Base-by-base conservation (phyloP, 30 jellyfish, hydroid and myxozoan genomes). In the Pelagia noctiluca region DNA sequence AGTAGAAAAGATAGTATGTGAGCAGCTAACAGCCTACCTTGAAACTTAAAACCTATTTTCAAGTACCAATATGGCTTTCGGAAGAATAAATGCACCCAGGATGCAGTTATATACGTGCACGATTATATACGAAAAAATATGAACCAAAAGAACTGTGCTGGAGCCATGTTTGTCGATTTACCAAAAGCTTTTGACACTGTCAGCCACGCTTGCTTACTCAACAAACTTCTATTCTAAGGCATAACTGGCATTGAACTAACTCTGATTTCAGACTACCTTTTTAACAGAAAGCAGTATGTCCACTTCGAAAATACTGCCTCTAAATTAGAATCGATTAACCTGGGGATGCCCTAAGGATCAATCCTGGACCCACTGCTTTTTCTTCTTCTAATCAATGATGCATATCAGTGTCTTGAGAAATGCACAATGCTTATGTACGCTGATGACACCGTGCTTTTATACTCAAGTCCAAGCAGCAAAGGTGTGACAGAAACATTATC, bases 351-450 rank as follows among this genome's bases (percentile, higher is more conserved):
- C 2, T 86, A 63, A 36, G 71, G 89, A 29, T 78, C 86, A n/a
- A 66, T 78, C 30, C 48, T 57, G 74, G 89, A 86, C 32, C 85
- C 86, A 21, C 83, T 78, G 3, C 86, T 57, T 53, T 78, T 78
- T 64, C 65, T 57, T 21, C 2, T 78, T 26, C 86, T 78, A 64
- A 66, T 78, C 21, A 78, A 78, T 50, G 86, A 78, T 63, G 89
- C 84, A 29, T 66, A 78, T 63, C 74, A 21, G 35, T 25, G 86
- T 57, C 86, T 78, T 78, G 85, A 53, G 25, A 78, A 35, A 23
- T 77, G 89, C 71, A 78, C 65, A 29, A 54, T 78, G 85, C 25
- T 78, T 82, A 78, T 78, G 84, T 74, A 74, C 77, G 82, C 79
- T 18, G 79, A 74, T n/a, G 86, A 60, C 60, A 50, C 84, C 53